Percentiles rank a stretch among this genome's conserved stretches.
phyloP scores from a whole-genome alignment of 1,140 invertebrate species.

The Mizuhopecten yessoensis region DNA sequence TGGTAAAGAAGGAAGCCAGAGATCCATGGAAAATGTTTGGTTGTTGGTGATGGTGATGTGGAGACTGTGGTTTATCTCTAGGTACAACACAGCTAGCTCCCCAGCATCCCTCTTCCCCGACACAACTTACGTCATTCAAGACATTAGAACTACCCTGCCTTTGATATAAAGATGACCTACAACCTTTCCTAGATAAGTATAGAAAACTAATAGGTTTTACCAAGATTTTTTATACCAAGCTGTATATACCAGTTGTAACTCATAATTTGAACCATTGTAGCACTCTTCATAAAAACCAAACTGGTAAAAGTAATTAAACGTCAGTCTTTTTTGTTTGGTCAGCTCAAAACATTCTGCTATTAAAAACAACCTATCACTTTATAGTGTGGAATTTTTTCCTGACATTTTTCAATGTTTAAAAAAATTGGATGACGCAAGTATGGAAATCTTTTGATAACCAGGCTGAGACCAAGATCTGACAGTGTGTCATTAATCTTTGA shows the following conservation, averaged over 20 bases:
- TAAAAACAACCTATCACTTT: neutral
- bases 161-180: neutral
- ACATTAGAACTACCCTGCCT: constrained; percentile 30
- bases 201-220: neutral
- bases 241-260: neutral
- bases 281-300: neutral
- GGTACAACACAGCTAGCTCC: neutral
- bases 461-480: neutral
- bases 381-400: neutral
- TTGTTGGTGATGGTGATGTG: neutral
- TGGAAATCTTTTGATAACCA: neutral
- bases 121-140: constrained; percentile 25
- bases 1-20: neutral
- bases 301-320: no score
- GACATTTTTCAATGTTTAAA: neutral
- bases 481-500: neutral
- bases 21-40: neutral
- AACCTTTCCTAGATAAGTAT: neutral
- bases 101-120: neutral
- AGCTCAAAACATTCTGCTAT: neutral
- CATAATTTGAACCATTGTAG: neutral
- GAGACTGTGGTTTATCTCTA: neutral
- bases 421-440: constrained; percentile 6
- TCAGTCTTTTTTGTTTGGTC: neutral
- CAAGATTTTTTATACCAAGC: neutral